Conservation (phyloP, 1,140 invertebrate genomes). For the Dinothrombium tinctorium region DNA sequence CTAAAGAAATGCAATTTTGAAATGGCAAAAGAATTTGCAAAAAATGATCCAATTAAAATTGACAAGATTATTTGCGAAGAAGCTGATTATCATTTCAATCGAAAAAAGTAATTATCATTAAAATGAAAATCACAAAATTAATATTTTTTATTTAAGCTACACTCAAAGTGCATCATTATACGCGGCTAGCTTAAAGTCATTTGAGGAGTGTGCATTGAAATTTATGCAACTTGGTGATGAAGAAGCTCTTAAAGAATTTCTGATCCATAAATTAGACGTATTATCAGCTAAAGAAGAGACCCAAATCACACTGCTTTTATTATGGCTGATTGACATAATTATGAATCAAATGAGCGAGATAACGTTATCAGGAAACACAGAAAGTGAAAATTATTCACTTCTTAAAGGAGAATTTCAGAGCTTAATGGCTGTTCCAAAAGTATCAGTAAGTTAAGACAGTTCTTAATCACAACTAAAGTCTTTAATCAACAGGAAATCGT, state of each 20-base stretch:
- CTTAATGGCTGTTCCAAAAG: too few relatives aligned
- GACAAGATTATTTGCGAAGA: conserved; percentile 66
- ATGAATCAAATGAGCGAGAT: conserved; percentile 50
- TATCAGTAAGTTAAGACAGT: too few relatives aligned
- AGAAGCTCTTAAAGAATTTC: conserved; percentile 58
- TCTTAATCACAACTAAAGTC: conserved; percentile 15
- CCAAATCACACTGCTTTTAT: conserved; percentile 66
- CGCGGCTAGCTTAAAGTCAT: conserved; percentile 53
- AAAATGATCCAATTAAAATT: conserved; percentile 45
- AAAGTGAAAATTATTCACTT: conserved; percentile 30
- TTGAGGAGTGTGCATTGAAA: conserved; percentile 79
- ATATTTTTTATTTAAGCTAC: neutral
- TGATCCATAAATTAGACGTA: conserved; percentile 31
- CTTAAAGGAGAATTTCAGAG: conserved; percentile 48
- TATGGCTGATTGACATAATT: conserved; percentile 80
- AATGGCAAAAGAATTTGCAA: conserved; percentile 50
- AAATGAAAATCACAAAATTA: neutral
- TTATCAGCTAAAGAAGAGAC: conserved; percentile 27
- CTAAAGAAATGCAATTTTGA: conserved; percentile 65
- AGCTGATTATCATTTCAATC: conserved; percentile 60
- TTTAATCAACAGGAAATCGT: conserved; percentile 22
- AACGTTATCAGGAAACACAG: conserved; percentile 31
- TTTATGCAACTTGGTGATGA: conserved; percentile 60
- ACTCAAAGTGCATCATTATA: neutral
- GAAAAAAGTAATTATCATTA: conserved; percentile 16